Base-by-base conservation (phyloP, 2,888 invertebrate genomes). In the Amitus sp. region DNA sequence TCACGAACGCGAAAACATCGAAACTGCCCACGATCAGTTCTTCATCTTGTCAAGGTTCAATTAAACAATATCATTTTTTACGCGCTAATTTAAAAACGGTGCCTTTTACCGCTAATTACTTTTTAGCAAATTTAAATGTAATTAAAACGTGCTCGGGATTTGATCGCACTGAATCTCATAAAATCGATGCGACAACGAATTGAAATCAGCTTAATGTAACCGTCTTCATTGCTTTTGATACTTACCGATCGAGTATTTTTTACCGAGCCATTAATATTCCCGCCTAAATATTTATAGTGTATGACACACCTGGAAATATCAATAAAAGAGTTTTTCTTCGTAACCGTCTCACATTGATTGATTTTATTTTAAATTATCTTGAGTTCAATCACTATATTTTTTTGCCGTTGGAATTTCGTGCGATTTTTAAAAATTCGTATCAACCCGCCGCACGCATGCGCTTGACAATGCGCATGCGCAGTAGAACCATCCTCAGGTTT, bases 11-110 rank as follows among this genome's bases (percentile, higher is more conserved):
- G 71, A 72, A 72, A 72, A 71, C 72, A 70, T 70, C 56, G 57
- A 56, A 66, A 77, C 77, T 75, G 77, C 74, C 78, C 75, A 74
- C 73, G 64, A 62, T 47, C 39, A 47, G 6, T 49, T 46, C 34
- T 40, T 42, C 54, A 30, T n/a, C n/a, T n/a, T 62, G 47, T 61
- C 51, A 63, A 66, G 58, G 58, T 54, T 58, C 49, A 43, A 57
- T 58, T 59, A 43, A 57, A 47, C 43, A 46, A 13, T 43, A 52
- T 28, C 30, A 47, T 37, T 13, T 12, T 27, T 18, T 3, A 19
- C 3, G n/a, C n/a, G 10, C 3, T 12, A 34, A 39, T 39, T 39
- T 13, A 10, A 18, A 5, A 39, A 17, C 15, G 39, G 39, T 39
- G 9, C 10, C 39, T 39, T 39, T 39, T 39, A 4, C 39, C 18